Evolutionary conservation across 2,888 invertebrate genomes (phyloP).

Genomic region (Zaprionus obscuricornis): DNA sequence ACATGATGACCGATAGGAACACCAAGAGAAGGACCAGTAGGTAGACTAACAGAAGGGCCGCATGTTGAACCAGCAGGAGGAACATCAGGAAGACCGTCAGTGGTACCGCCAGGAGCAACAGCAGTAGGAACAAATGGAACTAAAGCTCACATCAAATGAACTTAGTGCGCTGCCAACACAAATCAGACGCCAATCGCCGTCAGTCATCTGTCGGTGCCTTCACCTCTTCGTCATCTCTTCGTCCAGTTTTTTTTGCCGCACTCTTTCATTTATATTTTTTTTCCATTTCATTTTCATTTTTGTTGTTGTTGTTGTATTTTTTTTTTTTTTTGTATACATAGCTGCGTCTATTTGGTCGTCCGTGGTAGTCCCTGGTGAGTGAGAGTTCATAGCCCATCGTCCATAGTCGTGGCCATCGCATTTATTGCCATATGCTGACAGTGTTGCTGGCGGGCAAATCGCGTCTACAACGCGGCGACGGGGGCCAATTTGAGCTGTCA

Average conservation of each 20-base stretch:
- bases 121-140: no score
- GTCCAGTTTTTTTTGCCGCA: neutral
- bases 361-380: no score
- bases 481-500: constrained; percentile 78
- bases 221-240: no score
- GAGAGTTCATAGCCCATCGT: neutral
- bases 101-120: neutral
- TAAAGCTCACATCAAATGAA: constrained; percentile 69
- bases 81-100: no score
- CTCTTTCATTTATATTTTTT: neutral
- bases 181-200: constrained; percentile 69
- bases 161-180: constrained; percentile 50
- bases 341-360: constrained; percentile 1
- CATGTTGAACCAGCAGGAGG: no score
- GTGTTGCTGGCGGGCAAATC: constrained; percentile 66
- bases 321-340: neutral
- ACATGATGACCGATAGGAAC: no score
- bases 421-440: constrained; percentile 77
- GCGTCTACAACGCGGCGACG: constrained; percentile 58
- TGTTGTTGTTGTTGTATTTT: no score
- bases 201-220: constrained; percentile 49
- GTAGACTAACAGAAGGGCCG: no score
- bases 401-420: constrained; percentile 43
- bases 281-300: no score
- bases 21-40: no score